phyloP scores from a whole-genome alignment of 2,797 vertebrate genomes.

The Iguana delicatissima region DNA sequence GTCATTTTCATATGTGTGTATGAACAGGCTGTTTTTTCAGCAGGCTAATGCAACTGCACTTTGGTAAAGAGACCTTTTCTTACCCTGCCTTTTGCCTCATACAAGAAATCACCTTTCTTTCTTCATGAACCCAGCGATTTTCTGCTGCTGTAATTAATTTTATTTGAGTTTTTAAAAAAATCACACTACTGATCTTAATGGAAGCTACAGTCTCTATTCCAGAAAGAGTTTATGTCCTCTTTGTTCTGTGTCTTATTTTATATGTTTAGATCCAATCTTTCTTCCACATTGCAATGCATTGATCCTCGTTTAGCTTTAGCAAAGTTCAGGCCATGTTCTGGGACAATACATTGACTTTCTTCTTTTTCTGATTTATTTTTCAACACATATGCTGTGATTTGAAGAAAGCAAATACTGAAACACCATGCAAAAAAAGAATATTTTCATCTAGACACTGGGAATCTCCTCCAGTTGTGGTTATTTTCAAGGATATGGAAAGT shows the following conservation, averaged over 20 bases:
- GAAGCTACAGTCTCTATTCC: background rate
- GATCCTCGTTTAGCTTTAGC: background rate
- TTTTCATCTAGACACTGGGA: slow-evolving; percentile 72
- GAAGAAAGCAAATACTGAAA: slow-evolving; percentile 72
- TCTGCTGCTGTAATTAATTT: background rate
- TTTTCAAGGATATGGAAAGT: slow-evolving; percentile 96
- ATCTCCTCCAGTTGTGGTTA: slow-evolving; percentile 89
- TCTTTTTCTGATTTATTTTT: slow-evolving; percentile 43
- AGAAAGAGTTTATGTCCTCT: background rate
- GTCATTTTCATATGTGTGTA: background rate
- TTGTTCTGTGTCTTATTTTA: background rate
- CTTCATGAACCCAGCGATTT: background rate
- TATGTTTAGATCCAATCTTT: background rate
- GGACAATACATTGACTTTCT: background rate
- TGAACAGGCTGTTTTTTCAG: background rate
- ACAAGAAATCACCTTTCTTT: background rate
- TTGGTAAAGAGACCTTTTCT: background rate
- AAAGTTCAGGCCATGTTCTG: background rate
- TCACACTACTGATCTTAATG: background rate
- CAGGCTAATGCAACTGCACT: background rate
- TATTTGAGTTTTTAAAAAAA: background rate
- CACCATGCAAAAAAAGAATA: slow-evolving; percentile 83
- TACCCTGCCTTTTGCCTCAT: background rate
- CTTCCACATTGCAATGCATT: background rate
- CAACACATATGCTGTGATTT: slow-evolving; percentile 50